phyloP scores from a whole-genome alignment of 2,888 invertebrate genomes.

The Enchytraeus crypticus region DNA sequence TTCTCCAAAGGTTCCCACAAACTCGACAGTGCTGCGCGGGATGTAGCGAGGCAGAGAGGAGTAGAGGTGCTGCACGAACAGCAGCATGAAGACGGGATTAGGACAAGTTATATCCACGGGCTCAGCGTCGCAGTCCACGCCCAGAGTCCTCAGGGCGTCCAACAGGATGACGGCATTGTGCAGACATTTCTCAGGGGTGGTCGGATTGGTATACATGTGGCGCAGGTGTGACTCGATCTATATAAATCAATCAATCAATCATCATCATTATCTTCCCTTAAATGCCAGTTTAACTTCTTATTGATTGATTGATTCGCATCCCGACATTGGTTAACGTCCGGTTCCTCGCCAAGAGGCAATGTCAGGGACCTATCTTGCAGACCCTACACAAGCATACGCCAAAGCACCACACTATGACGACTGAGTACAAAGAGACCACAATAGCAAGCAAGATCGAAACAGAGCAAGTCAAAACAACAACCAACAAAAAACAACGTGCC shows the following conservation, averaged over 20 bases:
- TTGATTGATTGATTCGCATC: not conserved
- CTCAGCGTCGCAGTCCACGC: conserved; percentile 48
- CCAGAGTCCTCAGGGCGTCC: conserved; percentile 43
- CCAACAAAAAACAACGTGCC: not conserved
- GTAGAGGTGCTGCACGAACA: conserved; percentile 41
- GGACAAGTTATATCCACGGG: conserved; percentile 49
- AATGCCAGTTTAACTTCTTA: not conserved
- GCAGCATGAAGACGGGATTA: conserved; percentile 44
- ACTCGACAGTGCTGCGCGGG: conserved; percentile 42
- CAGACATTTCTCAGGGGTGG: conserved; percentile 43
- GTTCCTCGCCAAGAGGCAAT: no score
- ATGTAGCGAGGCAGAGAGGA: conserved; percentile 45
- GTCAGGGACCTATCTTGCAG: no score
- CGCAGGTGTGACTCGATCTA: conserved; percentile 42
- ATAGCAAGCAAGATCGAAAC: no score
- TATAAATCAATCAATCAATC: not conserved
- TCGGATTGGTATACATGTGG: conserved; percentile 45
- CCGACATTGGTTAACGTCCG: no score
- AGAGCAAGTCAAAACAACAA: not conserved
- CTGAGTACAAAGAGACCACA: no score
- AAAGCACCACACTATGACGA: no score
- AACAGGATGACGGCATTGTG: conserved; percentile 45
- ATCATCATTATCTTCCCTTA: not conserved
- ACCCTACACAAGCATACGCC: no score
- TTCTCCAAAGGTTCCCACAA: conserved; percentile 31